Evolutionary conservation across 2,113 vertebrate species (phyloP), one percentile per base, ranked within the genome.

Genomic region (Morone saxatilis): DNA sequence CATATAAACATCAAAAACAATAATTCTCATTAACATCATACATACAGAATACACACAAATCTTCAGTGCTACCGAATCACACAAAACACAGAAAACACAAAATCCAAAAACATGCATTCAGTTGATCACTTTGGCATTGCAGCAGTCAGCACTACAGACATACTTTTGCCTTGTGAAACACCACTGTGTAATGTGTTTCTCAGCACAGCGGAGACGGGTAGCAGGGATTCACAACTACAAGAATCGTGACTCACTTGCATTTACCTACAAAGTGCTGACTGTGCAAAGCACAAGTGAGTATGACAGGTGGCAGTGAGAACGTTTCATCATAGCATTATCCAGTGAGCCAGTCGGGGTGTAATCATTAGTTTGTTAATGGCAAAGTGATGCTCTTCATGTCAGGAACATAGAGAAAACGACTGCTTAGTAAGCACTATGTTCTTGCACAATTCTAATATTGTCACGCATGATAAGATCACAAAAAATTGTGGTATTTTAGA

Each of bases 351-450:
- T 94, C 76, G 85, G 3, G 86, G 91, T 92, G 91, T 86, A 86
- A 89, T 92, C 90, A 93, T 94, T 95, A 95, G 94, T 95, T 86
- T 81, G 94, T 95, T 96, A 95, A 95, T 94, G 86, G 92, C 86
- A 93, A 88, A 90, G 76, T 92, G 86, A 85, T 89, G 89, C 83
- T 91, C 86, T 84, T 92, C 83, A 84, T 83, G 86, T 94, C 82
- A 90, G 88, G 89, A 88, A 87, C 77, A 88, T 62, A 82, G 66
- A 89, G 70, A 79, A 86, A 85, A 91, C 50, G 79, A 79, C 76
- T 88, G 76, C 83, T 80, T 78, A 85, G 83, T 84, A 87, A 89
- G 80, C 66, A 66, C 81, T 76, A 66, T 68, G 85, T 89, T 87
- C 76, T 91, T 91, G 91, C 87, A 90, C 57, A 84, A 84, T 61